Conservation (phyloP, 64 coral and sea anemone species). For the Dendronephthya gigantea region DNA sequence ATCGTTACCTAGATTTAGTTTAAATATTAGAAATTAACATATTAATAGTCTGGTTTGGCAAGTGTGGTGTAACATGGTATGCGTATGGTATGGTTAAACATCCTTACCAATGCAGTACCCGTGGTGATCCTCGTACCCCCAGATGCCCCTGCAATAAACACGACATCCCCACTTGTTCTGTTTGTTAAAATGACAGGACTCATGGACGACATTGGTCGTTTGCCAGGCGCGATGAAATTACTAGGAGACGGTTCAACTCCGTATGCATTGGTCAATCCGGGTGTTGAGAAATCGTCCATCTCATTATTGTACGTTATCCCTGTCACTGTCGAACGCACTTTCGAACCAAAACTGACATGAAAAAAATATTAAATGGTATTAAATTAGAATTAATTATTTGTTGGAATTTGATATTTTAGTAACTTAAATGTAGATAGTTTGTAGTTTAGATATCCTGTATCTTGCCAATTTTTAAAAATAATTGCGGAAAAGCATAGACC, state of each 20-base stretch:
- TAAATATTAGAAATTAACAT: no score
- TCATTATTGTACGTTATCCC: slow-evolving; percentile 92
- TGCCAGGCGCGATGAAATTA: slow-evolving; percentile 68
- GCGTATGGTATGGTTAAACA: no score
- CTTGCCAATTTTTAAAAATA: no score
- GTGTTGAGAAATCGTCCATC: slow-evolving; percentile 81
- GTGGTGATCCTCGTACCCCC: background rate
- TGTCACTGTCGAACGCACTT: background rate
- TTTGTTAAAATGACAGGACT: slow-evolving; percentile 68
- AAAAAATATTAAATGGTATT: background rate
- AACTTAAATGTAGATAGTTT: no score
- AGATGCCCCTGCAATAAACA: background rate
- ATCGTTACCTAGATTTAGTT: background rate
- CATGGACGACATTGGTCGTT: slow-evolving; percentile 67
- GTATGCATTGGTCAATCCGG: slow-evolving; percentile 42
- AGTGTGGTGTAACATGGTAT: background rate
- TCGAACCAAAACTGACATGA: background rate
- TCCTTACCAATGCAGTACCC: background rate
- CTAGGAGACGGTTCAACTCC: slow-evolving; percentile 28
- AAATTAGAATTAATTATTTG: background rate
- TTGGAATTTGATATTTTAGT: no score
- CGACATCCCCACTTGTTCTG: background rate
- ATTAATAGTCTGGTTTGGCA: background rate
- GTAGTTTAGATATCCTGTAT: no score
- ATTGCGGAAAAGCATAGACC: no score